Base-by-base conservation (phyloP, 2,797 vertebrate species). In the Fistularia tabacaria region DNA sequence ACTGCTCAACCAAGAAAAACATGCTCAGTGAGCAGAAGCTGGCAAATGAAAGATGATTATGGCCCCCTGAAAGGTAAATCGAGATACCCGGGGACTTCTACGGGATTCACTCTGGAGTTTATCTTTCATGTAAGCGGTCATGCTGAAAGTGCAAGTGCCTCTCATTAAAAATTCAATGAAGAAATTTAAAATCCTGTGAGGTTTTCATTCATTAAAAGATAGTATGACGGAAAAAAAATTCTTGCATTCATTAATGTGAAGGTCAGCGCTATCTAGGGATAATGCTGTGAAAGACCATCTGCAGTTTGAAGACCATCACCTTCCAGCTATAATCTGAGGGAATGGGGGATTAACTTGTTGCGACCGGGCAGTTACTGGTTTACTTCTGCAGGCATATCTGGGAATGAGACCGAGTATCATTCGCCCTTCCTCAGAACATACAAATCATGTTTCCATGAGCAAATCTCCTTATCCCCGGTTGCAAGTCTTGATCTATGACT, bases 381-480 rank as follows among this genome's bases (percentile, higher is more conserved):
- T 47, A 46, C 47, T 55, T 69, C 5, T 62, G 47, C 66, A 48
- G 51, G 39, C 9, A 4, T 36, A 14, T 61, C 51, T 51, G 69
- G 48, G 60, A 59, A 59, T 61, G 36, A 48, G 47, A 38, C n/a
- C 13, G 48, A 46, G 14, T 36, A 37, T 59, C 7, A 0, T 25
- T 25, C 25, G 2, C 25, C 48, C 56, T 41, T 51, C 37, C 3
- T 39, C n/a, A 8, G 43, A n/a, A 8, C 46, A 13, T 54, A 51
- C 54, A 39, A 61, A 77, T 80, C 49, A 77, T 25, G 15, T 66
- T 54, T 46, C 70, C 71, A 73, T 69, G 64, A 76, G 64, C 52
- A 66, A 71, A 58, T 51, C 64, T 42, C 25, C n/a, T 46, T 58
- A 25, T 25, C 49, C 49, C 62, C 47, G 41, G 6, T 39, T 49